Evolutionary conservation across 2,113 vertebrate species (phyloP).

Genomic region (Abramis brama): DNA sequence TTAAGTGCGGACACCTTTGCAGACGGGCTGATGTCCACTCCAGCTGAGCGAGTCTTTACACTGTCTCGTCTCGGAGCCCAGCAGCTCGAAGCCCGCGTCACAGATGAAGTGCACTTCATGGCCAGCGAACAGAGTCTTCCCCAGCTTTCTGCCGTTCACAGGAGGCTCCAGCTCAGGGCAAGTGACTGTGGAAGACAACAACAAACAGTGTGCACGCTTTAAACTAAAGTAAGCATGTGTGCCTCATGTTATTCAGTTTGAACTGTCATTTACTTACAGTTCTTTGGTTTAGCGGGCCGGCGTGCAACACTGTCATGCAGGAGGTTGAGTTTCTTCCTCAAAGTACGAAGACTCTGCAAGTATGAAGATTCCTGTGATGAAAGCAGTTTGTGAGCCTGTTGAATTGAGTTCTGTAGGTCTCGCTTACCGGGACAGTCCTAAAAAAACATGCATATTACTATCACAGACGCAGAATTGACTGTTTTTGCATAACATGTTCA

Average conservation of each 20-base stretch:
- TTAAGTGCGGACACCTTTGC: constrained; percentile 70
- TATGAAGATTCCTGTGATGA: constrained; percentile 81
- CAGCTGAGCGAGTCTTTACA: constrained; percentile 80
- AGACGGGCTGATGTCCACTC: constrained; percentile 79
- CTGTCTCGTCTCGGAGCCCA: constrained; percentile 78
- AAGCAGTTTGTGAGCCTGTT: constrained; percentile 85
- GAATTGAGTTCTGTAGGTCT: constrained; percentile 74
- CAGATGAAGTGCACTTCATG: constrained; percentile 85
- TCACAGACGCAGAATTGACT: neutral
- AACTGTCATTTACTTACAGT: constrained; percentile 66
- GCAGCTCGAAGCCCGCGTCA: constrained; percentile 74
- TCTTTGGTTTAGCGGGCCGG: constrained; percentile 65
- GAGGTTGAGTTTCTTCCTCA: constrained; percentile 81
- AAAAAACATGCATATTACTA: neutral
- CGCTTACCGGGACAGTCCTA: constrained; percentile 79
- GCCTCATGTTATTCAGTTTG: too few species aligned
- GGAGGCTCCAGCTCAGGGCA: constrained; percentile 75
- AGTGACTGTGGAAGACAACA: constrained; percentile 66
- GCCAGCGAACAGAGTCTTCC: constrained; percentile 69
- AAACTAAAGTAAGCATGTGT: too few species aligned
- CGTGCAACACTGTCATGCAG: constrained; percentile 74
- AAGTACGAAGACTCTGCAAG: constrained; percentile 70
- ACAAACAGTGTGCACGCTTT: too few species aligned
- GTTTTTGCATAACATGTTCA: neutral
- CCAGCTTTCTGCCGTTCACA: constrained; percentile 78